Evolutionary conservation across 2,113 vertebrate species (phyloP).

Genomic region (Arothron firmamentum): DNA sequence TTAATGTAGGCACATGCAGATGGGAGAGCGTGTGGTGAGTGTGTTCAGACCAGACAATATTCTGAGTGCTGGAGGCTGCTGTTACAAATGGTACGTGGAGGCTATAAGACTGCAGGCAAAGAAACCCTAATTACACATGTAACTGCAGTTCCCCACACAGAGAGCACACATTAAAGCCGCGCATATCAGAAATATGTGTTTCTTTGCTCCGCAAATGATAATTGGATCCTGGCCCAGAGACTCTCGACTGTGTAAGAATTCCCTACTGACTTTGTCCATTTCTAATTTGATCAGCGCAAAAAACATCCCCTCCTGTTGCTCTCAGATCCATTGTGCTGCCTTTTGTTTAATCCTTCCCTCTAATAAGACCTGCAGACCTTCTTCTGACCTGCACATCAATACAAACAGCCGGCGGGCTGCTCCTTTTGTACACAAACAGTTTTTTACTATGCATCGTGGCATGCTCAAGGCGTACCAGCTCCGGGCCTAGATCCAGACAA

Average conservation of each 20-base stretch:
- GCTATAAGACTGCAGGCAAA: conserved; percentile 55
- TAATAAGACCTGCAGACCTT: too few relatives aligned
- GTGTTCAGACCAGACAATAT: conserved; percentile 49
- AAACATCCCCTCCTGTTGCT: neutral
- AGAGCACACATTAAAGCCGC: conserved; percentile 59
- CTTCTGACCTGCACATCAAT: too few relatives aligned
- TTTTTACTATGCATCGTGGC: too few relatives aligned
- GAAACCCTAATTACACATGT: conserved; percentile 69
- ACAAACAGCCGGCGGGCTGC: too few relatives aligned
- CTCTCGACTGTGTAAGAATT: conserved; percentile 59
- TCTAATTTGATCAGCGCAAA: conserved; percentile 43
- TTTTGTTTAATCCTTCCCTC: too few relatives aligned
- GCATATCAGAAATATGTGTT: conserved; percentile 65
- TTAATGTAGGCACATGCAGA: conserved; percentile 61
- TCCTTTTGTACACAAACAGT: too few relatives aligned
- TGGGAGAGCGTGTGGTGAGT: conserved; percentile 35
- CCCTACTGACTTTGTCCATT: conserved; percentile 55
- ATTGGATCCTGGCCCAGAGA: conserved; percentile 62
- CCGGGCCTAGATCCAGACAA: too few relatives aligned
- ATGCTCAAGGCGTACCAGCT: too few relatives aligned
- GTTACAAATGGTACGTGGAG: conserved; percentile 46
- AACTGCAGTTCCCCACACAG: conserved; percentile 67
- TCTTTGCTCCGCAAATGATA: conserved; percentile 60
- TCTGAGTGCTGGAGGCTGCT: conserved; percentile 32
- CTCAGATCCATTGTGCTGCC: too few relatives aligned